These are phyloP conservation scores for Atrichornis clamosus DNA, from an alignment of 2,113 vertebrate species.

Conservation along the genomic window DNA sequence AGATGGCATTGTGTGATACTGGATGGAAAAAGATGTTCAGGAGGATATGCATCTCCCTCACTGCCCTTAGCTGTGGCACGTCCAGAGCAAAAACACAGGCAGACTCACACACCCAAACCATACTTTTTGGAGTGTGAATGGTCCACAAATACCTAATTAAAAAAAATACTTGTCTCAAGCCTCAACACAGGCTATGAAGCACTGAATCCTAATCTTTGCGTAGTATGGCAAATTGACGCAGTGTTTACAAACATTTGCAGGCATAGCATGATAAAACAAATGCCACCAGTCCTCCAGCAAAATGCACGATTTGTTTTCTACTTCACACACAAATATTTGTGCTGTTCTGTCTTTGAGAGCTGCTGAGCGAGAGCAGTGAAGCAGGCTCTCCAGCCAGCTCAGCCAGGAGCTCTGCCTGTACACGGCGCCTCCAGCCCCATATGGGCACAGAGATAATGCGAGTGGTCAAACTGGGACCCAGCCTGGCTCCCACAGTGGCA, in stretches of 20 bases:
- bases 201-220: neutral
- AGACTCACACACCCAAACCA: neutral
- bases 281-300: neutral
- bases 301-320: neutral
- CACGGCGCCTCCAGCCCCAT: fast-evolving
- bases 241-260: slow-evolving; percentile 38
- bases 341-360: neutral
- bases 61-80: neutral
- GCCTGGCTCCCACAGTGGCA: neutral
- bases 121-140: neutral
- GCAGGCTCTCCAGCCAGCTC: neutral
- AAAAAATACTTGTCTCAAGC: neutral
- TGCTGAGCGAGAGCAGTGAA: neutral
- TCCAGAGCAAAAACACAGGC: neutral
- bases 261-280: slow-evolving; percentile 26
- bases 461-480: neutral
- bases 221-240: neutral
- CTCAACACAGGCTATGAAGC: neutral
- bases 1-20: neutral
- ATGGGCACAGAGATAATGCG: fast-evolving
- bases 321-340: slow-evolving; percentile 3
- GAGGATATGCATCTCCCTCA: neutral
- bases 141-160: neutral
- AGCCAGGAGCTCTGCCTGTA: neutral
- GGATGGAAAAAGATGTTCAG: neutral